These are phyloP conservation scores for Drosophila mettleri DNA, from an alignment of 2,888 invertebrate genomes.

Conservation along the genomic window DNA sequence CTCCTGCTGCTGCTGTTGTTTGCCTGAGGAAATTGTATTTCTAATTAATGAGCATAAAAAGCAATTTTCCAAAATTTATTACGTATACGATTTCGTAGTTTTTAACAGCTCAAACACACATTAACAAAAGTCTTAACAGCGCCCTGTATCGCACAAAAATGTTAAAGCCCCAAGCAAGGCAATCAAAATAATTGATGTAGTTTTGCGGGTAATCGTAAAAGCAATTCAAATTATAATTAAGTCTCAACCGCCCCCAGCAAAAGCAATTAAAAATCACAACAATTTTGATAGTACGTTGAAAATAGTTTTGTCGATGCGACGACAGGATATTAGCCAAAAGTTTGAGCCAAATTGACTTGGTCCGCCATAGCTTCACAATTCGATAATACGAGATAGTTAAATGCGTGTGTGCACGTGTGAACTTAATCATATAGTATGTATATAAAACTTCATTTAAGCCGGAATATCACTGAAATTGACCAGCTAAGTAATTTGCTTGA, in stretches of 20 bases:
- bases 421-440: neutral
- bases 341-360: conserved; percentile 67
- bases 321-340: conserved; percentile 75
- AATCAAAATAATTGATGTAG: conserved; percentile 70
- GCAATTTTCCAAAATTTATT: conserved; percentile 61
- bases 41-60: conserved; percentile 77
- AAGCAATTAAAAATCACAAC: conserved; percentile 74
- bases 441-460: conserved; percentile 13
- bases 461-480: conserved; percentile 32
- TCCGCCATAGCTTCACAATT: conserved; percentile 41
- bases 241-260: conserved; percentile 62
- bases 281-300: conserved; percentile 56
- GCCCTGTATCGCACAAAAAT: conserved; percentile 18
- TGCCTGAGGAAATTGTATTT: conserved; percentile 63
- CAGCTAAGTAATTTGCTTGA: conserved; percentile 55
- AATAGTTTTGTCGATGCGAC: conserved; percentile 71
- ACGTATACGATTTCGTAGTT: conserved; percentile 57
- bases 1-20: conserved; percentile 11
- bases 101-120: conserved; percentile 49
- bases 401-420: conserved; percentile 1
- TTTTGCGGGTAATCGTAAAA: conserved; percentile 63
- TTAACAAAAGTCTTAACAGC: conserved; percentile 45
- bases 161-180: conserved; percentile 35
- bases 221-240: conserved; percentile 76
- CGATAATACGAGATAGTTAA: conserved; percentile 18